phyloP scores from a whole-genome alignment of 2,888 invertebrate genomes.

The Synanthedon myopaeformis region DNA sequence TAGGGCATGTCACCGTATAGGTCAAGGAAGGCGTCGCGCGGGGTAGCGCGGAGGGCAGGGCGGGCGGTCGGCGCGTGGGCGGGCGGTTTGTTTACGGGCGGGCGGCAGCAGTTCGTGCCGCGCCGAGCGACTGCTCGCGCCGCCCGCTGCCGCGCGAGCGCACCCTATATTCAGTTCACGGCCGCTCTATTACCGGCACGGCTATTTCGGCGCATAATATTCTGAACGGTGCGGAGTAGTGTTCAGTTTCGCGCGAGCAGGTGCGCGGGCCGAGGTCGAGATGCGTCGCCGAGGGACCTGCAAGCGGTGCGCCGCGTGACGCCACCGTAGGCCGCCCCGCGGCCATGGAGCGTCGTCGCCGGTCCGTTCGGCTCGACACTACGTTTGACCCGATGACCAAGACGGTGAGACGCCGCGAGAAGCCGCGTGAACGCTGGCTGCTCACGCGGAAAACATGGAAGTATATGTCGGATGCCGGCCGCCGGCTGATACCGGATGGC shows the following conservation, averaged over 20 bases:
- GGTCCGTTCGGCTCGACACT: slow-evolving; percentile 51
- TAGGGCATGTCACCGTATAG: slow-evolving; percentile 33
- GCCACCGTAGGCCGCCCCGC: slow-evolving; percentile 29
- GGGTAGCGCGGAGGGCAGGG: slow-evolving; percentile 12
- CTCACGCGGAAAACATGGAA: slow-evolving; percentile 91
- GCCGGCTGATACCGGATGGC: slow-evolving; percentile 86
- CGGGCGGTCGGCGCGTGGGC: slow-evolving; percentile 25
- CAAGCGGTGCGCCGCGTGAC: slow-evolving; percentile 5
- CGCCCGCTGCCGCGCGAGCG: slow-evolving; percentile 31
- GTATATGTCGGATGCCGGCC: slow-evolving; percentile 92
- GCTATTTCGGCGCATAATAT: slow-evolving; percentile 63
- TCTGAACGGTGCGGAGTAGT: slow-evolving; percentile 50
- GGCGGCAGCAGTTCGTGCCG: slow-evolving; percentile 23
- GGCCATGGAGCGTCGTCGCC: slow-evolving; percentile 50
- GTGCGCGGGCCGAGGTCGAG: slow-evolving; percentile 47
- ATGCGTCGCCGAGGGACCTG: slow-evolving; percentile 19
- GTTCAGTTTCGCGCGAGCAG: slow-evolving; percentile 58
- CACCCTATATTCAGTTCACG: slow-evolving; percentile 64
- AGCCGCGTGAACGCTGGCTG: slow-evolving; percentile 85
- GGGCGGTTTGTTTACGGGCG: slow-evolving; percentile 14
- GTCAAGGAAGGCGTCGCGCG: slow-evolving; percentile 28
- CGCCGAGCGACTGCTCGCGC: slow-evolving; percentile 11
- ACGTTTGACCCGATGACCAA: slow-evolving; percentile 70
- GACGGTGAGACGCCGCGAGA: slow-evolving; percentile 67
- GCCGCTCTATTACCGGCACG: slow-evolving; percentile 61